phyloP scores from a whole-genome alignment of 1,140 invertebrate genomes.

The Maconellicoccus hirsutus region DNA sequence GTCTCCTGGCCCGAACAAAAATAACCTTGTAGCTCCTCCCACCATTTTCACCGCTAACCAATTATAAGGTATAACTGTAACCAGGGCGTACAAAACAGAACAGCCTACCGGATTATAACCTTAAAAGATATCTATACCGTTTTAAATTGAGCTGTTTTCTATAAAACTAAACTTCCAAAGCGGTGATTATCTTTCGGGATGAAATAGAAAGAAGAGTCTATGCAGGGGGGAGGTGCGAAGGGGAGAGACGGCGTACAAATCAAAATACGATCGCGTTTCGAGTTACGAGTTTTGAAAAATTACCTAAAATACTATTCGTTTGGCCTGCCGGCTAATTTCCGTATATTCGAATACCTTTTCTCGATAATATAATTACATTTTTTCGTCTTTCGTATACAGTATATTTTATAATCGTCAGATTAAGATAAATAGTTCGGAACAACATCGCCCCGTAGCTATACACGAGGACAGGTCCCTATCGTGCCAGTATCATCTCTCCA shows the following conservation, averaged over 20 bases:
- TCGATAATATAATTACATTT: neutral
- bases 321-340: neutral
- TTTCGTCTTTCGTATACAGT: too few species aligned
- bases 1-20: neutral
- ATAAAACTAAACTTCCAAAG: neutral
- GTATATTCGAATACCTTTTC: too few species aligned
- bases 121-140: neutral
- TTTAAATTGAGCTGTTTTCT: slow-evolving; percentile 1
- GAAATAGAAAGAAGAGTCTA: neutral
- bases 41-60: neutral
- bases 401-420: neutral
- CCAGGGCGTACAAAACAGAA: neutral
- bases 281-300: too few species aligned
- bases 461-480: neutral
- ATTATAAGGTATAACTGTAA: neutral
- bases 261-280: neutral
- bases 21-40: neutral
- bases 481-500: neutral
- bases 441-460: neutral
- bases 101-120: neutral
- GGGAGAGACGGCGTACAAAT: neutral
- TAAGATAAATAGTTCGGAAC: slow-evolving; percentile 1
- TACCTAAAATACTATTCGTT: neutral
- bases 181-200: neutral
- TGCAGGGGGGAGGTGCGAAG: neutral